These are phyloP conservation scores for Salpingus planirostris DNA, from an alignment of 2,888 invertebrate genomes.

Conservation along the genomic window DNA sequence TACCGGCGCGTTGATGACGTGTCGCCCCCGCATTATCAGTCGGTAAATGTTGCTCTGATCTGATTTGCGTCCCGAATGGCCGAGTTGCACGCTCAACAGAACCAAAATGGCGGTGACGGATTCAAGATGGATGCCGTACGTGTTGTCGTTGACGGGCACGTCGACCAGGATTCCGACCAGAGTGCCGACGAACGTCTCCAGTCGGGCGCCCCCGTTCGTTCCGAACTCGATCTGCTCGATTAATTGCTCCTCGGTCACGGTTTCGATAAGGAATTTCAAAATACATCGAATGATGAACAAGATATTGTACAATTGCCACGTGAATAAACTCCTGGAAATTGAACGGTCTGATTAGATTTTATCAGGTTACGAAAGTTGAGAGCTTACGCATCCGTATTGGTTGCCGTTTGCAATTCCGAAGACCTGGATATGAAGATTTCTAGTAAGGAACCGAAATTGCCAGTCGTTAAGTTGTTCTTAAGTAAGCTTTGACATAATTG, in stretches of 20 bases:
- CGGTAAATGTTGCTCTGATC: constrained; percentile 65
- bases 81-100: constrained; percentile 80
- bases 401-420: constrained; percentile 73
- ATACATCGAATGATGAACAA: constrained; percentile 80
- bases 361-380: constrained; percentile 18
- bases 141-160: constrained; percentile 73
- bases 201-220: constrained; percentile 36
- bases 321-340: constrained; percentile 60
- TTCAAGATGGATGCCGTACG: constrained; percentile 80
- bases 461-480: constrained; percentile 77
- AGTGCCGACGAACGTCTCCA: constrained; percentile 67
- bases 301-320: constrained; percentile 93
- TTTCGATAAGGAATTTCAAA: constrained; percentile 83
- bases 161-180: constrained; percentile 73
- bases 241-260: constrained; percentile 80
- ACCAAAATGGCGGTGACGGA: constrained; percentile 79
- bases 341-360: constrained; percentile 1
- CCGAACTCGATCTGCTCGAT: constrained; percentile 69
- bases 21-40: constrained; percentile 58
- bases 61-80: constrained; percentile 54
- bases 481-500: constrained; percentile 65
- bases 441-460: constrained; percentile 83
- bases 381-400: constrained; percentile 81
- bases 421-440: constrained; percentile 77
- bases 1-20: constrained; percentile 66